These are phyloP conservation scores for Orchesella flavescens DNA, from an alignment of 2,888 invertebrate species.

Conservation along the genomic window DNA sequence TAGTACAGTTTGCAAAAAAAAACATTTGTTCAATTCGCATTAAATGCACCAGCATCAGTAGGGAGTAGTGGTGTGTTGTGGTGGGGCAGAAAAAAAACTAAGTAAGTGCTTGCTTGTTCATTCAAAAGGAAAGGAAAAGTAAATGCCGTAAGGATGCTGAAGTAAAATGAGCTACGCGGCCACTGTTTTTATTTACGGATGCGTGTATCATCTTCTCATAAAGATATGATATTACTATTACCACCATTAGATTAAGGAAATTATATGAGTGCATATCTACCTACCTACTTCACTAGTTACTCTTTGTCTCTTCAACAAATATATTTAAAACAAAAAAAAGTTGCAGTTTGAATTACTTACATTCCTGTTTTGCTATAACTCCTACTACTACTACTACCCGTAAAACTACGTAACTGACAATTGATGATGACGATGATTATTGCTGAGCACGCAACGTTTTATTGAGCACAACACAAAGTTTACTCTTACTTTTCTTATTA, in stretches of 20 bases:
- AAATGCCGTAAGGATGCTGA: conserved; percentile 9
- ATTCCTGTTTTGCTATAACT: not conserved
- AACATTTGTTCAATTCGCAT: too few species aligned
- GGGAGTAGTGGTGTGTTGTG: too few species aligned
- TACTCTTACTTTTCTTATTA: not conserved
- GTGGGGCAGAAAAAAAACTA: too few species aligned
- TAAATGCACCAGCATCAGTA: too few species aligned
- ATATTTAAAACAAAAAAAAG: not conserved
- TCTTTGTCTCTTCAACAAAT: not conserved
- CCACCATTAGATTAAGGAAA: conserved; percentile 11
- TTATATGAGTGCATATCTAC: not conserved
- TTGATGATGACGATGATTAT: not conserved
- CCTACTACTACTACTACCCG: not conserved
- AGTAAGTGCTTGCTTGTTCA: not conserved
- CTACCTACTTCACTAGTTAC: not conserved
- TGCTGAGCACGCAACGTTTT: conserved; percentile 1
- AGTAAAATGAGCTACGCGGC: not conserved
- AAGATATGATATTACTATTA: conserved; percentile 46
- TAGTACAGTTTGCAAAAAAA: too few species aligned
- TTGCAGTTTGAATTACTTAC: not conserved
- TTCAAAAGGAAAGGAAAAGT: conserved; percentile 21
- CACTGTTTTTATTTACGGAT: conserved; percentile 18
- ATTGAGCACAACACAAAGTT: not conserved
- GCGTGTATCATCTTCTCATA: conserved; percentile 46
- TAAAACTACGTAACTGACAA: not conserved